Percentiles rank a stretch among this genome's conserved stretches.
Conservation (phyloP, 2,113 vertebrate genomes). For the Suncus etruscus region DNA sequence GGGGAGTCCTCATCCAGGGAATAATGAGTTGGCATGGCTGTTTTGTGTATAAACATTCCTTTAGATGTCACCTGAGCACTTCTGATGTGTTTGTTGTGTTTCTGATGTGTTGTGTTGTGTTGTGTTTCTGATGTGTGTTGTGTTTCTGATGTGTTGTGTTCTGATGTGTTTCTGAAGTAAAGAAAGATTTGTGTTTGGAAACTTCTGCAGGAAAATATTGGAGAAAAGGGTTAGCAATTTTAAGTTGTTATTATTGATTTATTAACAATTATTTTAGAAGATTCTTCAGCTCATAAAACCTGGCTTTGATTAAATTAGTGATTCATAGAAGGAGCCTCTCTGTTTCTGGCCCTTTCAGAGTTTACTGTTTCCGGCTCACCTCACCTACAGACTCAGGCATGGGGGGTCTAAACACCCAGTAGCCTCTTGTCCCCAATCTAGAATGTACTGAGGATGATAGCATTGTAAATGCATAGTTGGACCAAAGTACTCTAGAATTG, state of each 20-base stretch:
- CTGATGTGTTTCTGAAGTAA: background rate
- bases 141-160: background rate
- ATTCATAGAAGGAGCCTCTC: background rate
- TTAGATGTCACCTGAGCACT: background rate
- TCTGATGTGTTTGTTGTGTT: background rate
- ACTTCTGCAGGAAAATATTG: background rate
- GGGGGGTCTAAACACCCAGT: background rate
- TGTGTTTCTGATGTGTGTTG: background rate
- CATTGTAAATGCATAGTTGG: background rate
- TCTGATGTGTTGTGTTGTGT: background rate
- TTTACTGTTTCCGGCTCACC: background rate
- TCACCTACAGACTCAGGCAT: background rate
- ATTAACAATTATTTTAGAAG: background rate
- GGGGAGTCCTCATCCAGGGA: background rate
- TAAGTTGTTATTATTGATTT: background rate
- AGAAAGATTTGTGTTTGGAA: background rate
- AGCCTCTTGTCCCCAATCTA: background rate
- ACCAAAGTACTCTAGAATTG: background rate
- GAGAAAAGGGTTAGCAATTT: background rate
- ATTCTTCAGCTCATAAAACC: background rate
- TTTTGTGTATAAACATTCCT: background rate
- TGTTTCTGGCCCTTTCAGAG: background rate
- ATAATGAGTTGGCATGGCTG: background rate
- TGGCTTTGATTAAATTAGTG: background rate
- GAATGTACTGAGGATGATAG: fast-evolving